Base-by-base conservation (phyloP, 2,888 invertebrate species). In the Octodonta nipae region DNA sequence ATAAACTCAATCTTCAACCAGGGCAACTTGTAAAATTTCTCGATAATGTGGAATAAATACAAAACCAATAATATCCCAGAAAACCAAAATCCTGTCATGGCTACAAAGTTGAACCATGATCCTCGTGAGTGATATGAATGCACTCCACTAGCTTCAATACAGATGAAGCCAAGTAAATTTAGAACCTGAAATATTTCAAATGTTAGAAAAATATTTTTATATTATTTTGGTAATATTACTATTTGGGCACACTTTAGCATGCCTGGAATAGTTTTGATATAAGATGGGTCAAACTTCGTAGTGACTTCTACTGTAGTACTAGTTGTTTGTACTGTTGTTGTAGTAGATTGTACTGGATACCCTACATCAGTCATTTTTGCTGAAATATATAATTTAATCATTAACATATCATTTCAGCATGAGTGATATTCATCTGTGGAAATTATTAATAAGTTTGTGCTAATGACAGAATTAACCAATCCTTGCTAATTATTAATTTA, bases 81-180 rank as follows among this genome's bases (percentile, higher is more conserved):
- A 53, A 84, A 77, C 81, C 86, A 86, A 58, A 91, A 82, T 11
- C 80, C 88, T 11, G 73, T 72, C 77, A 86, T 82, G 1, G 87
- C 68, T 31, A 88, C 75, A 51, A 78, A 76, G 54, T 75, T 76
- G 64, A 81, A 86, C 71, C 73, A 86, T 33, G 71, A 67, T 29
- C 78, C 80, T 39, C 75, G 70, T 32, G 73, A 65, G 28, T 63
- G 55, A 40, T 57, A 58, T 2, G 56, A 37, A 25, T 36, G 40
- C 4, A 26, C 28, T 13, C 54, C 54, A 36, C 58, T 56, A 10
- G 71, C 68, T 51, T 78, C 72, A 38, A 86, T 75, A 57, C 80
- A 82, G 46, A 89, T 80, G 61, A 89, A 88, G 4, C 85, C 85
- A 31, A 87, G 47, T 13, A 84, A 60, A 58, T 78, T 76, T 45